Base-by-base conservation (phyloP, 2,888 invertebrate species). In the Polydrusus tereticollis region DNA sequence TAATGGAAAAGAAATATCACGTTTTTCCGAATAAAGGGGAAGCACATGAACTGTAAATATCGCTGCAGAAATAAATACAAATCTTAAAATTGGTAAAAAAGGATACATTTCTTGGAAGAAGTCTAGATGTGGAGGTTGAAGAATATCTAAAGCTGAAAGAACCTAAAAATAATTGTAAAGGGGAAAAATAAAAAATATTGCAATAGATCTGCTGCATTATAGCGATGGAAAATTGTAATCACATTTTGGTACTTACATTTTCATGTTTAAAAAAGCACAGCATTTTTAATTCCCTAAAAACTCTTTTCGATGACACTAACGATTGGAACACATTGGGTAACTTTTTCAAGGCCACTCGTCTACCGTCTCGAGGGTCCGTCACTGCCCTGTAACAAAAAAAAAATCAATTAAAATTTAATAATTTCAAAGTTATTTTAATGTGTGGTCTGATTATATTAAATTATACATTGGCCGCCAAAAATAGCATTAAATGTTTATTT, bases 31-130 rank as follows among this genome's bases (percentile, higher is more conserved):
- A 45, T 8, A 20, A 20, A 10, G 7, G 0, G 0, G 0, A 4
- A 18, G 20, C 52, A 52, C 38, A 52, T 36, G 36, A 59, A 41
- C 36, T 59, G 59, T 45, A 47, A n/a, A 45, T 50, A 50, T 29
- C 18, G 23, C 29, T 21, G 36, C 29, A 18, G 14, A 41, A 1
- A 60, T 55, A 20, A 38, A 12, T 58, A 1, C 8, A 36, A n/a
- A n/a, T n/a, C n/a, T 18, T 16, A 52, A 52, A 36, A 33, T 33
- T 47, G n/a, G n/a, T 26, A 26, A 85, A 87, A 93, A 94, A 95
- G 94, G 94, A 94, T 97, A 99, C 98, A 99, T 97, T 94, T 99
- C 99, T 90, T 98, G 98, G 90, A 99, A 99, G 91, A 97, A 98
- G 89, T 98, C 98, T 88, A 98, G 92, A 88, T 97, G 97, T 81